Evolutionary conservation across 1,140 invertebrate genomes (phyloP).

Genomic region (Heliothis virescens): DNA sequence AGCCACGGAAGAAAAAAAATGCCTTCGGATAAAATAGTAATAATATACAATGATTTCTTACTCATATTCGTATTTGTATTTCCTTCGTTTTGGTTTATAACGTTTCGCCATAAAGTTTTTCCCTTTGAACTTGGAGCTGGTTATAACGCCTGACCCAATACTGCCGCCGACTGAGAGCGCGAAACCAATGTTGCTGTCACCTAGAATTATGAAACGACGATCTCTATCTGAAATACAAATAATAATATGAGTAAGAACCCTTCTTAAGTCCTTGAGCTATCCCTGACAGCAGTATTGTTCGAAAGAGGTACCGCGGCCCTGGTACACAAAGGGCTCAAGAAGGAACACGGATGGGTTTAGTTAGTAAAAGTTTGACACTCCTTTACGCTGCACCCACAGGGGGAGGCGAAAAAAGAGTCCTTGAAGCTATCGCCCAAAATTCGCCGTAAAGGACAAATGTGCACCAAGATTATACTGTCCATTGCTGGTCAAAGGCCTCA

Average conservation of each 20-base stretch:
- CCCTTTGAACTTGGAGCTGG: conserved; percentile 23
- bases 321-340: no score
- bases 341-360: no score
- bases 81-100: neutral
- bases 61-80: neutral
- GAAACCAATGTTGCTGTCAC: conserved; percentile 8
- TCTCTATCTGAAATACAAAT: neutral
- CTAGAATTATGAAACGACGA: conserved; percentile 13
- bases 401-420: no score
- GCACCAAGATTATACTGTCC: no score
- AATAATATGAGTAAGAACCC: neutral
- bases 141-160: conserved; percentile 11
- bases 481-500: no score
- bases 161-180: conserved; percentile 1
- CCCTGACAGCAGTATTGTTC: no score
- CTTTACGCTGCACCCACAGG: no score
- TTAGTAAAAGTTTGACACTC: no score
- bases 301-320: no score
- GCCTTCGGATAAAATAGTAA: neutral
- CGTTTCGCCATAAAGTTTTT: neutral
- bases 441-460: no score
- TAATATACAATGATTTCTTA: neutral
- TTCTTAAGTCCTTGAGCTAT: no score
- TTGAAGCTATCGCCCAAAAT: no score
- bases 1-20: neutral